Percentiles rank a stretch among this genome's conserved stretches.
Conservation (phyloP, 2,113 vertebrate genomes). For the Willisornis vidua region DNA sequence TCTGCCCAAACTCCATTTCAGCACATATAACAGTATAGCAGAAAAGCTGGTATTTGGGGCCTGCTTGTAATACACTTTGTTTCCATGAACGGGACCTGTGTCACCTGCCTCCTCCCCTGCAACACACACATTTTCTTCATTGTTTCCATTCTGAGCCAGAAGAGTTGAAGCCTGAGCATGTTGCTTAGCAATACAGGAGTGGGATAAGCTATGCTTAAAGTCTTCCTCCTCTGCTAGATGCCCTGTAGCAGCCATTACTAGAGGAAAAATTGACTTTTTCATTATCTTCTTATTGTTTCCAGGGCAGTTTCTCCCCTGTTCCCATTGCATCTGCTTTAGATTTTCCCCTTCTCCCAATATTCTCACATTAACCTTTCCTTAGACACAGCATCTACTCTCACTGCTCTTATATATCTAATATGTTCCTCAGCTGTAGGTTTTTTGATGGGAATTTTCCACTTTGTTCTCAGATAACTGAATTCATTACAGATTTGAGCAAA, state of each 20-base stretch:
- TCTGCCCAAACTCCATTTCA: neutral
- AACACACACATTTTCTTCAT: neutral
- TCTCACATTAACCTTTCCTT: slow-evolving; percentile 32
- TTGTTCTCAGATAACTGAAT: slow-evolving; percentile 12
- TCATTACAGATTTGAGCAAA: neutral
- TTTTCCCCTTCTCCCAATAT: neutral
- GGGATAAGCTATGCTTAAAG: neutral
- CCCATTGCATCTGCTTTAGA: neutral
- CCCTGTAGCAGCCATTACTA: slow-evolving; percentile 4
- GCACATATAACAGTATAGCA: neutral
- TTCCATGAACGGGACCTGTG: neutral
- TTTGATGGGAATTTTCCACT: neutral
- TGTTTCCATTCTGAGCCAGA: slow-evolving; percentile 10
- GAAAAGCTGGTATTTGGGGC: neutral
- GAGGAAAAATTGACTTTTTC: slow-evolving; percentile 17
- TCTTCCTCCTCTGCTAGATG: neutral
- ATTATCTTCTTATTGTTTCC: slow-evolving; percentile 41
- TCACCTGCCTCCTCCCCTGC: neutral
- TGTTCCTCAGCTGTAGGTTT: neutral
- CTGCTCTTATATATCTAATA: neutral
- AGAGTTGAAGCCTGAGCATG: neutral
- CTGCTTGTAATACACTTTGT: neutral
- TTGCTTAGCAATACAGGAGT: slow-evolving; percentile 56
- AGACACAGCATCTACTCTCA: neutral
- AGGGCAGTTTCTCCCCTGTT: slow-evolving; percentile 6